These are phyloP conservation scores for Megalops atlanticus DNA, from an alignment of 2,113 vertebrate species.

Conservation along the genomic window DNA sequence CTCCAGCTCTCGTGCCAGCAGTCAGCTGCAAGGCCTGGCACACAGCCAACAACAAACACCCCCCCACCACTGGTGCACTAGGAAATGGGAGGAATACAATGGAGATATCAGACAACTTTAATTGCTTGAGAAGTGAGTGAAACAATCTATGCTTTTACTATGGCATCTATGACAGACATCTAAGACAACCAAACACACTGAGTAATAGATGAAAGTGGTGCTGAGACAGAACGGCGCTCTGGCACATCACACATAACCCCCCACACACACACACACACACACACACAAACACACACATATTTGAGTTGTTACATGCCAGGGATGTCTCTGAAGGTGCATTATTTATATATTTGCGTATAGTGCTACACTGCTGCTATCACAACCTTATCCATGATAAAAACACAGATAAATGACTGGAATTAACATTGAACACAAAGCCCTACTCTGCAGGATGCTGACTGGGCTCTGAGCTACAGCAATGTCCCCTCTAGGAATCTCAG, in stretches of 20 bases:
- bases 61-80: constrained; percentile 2
- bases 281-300: too few relatives aligned
- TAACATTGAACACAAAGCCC: neutral
- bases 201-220: neutral
- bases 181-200: neutral
- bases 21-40: constrained; percentile 6
- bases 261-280: neutral
- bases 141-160: neutral
- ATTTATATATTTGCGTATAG: constrained; percentile 33
- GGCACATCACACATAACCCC: neutral
- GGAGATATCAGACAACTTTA: neutral
- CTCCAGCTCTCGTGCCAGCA: constrained; percentile 1
- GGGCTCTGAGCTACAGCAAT: neutral
- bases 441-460: neutral
- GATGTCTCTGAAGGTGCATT: neutral
- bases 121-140: neutral
- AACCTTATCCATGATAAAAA: constrained; percentile 13
- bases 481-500: neutral
- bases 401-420: neutral
- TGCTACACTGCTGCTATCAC: neutral
- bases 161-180: neutral
- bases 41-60: neutral
- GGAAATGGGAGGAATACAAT: neutral
- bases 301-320: constrained; percentile 24
- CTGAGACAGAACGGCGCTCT: neutral